These are phyloP conservation scores for Zaprionus bogoriensis DNA, from an alignment of 2,888 invertebrate species.

Conservation along the genomic window DNA sequence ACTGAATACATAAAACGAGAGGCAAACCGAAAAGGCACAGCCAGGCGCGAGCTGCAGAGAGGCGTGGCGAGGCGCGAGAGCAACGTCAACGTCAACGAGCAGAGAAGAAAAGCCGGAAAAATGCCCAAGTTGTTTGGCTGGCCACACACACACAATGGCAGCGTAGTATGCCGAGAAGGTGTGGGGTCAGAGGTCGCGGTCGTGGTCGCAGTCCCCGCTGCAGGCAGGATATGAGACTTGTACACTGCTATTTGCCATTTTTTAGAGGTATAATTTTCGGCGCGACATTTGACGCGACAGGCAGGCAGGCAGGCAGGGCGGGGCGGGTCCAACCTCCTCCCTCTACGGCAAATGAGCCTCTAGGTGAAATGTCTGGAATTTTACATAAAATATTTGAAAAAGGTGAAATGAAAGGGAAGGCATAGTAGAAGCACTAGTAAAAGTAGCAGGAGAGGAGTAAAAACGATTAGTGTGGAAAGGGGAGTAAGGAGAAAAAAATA, in stretches of 20 bases:
- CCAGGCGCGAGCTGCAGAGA: conserved; percentile 11
- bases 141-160: conserved; percentile 53
- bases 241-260: conserved; percentile 58
- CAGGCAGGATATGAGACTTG: conserved; percentile 37
- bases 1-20: conserved; percentile 75
- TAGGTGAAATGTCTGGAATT: conserved; percentile 47
- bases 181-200: too few relatives aligned
- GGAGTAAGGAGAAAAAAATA: neutral
- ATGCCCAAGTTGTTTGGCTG: conserved; percentile 71
- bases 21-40: conserved; percentile 41
- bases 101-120: conserved; percentile 72
- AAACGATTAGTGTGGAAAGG: neutral
- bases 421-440: neutral
- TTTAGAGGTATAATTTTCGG: conserved; percentile 79
- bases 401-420: neutral
- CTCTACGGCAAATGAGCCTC: conserved; percentile 2
- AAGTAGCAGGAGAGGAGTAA: neutral
- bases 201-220: too few relatives aligned
- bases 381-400: conserved; percentile 41
- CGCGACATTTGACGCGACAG: conserved; percentile 81
- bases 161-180: too few relatives aligned
- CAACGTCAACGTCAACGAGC: conserved; percentile 69
- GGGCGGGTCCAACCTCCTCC: neutral
- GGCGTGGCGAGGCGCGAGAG: conserved; percentile 14
- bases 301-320: conserved; percentile 5